Conservation (phyloP, 2,113 vertebrate genomes). For the Genyomyrus donnyi region DNA sequence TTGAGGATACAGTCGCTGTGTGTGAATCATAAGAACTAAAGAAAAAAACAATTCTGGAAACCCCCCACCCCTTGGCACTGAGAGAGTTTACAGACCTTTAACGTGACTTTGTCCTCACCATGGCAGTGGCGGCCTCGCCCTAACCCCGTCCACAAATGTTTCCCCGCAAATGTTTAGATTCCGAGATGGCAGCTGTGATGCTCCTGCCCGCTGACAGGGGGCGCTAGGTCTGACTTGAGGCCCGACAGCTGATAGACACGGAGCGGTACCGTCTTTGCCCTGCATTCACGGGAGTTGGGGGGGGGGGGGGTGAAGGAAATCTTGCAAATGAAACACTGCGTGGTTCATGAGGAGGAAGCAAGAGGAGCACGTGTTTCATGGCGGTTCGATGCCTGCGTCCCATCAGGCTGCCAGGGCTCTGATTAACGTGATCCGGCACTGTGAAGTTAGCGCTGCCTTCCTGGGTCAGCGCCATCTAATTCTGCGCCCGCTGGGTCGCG, state of each 20-base stretch:
- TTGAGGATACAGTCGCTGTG: not conserved
- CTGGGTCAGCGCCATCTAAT: slow-evolving; percentile 18
- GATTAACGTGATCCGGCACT: slow-evolving; percentile 21
- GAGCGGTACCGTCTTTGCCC: not conserved
- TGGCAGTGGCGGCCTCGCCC: not conserved
- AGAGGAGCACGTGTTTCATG: slow-evolving; percentile 17
- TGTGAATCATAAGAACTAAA: not conserved
- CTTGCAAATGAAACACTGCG: not conserved
- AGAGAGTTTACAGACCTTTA: not conserved
- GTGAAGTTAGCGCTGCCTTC: not conserved
- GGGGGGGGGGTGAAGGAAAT: not conserved
- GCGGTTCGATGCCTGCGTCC: not conserved
- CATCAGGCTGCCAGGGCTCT: slow-evolving; percentile 33
- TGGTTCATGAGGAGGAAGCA: slow-evolving; percentile 33
- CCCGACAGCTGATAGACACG: slow-evolving; percentile 24
- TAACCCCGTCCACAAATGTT: not conserved
- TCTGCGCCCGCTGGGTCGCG: not conserved
- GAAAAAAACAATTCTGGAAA: not conserved
- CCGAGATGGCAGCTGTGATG: not conserved
- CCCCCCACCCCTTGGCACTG: not conserved
- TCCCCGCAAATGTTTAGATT: not conserved
- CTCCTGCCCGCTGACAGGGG: slow-evolving; percentile 2
- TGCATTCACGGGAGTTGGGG: not conserved
- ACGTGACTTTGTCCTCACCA: not conserved
- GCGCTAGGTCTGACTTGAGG: slow-evolving; percentile 32